Percentiles rank a stretch among this genome's conserved stretches.
These are phyloP conservation scores for Margarornis squamiger DNA, from an alignment of 2,797 vertebrate genomes.

Conservation along the genomic window DNA sequence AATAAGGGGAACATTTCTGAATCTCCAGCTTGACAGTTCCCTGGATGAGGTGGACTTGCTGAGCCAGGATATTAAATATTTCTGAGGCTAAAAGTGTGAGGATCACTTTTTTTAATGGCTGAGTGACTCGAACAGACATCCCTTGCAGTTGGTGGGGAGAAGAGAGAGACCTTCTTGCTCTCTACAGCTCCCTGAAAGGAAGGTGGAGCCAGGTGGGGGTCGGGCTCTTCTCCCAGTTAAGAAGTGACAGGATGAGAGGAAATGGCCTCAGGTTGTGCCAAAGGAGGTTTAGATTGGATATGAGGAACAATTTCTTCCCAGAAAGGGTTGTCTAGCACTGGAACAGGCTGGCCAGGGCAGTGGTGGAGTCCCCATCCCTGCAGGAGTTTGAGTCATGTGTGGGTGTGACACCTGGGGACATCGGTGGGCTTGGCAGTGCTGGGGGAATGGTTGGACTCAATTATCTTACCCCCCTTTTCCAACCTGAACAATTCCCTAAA, in stretches of 20 bases:
- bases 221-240: background rate
- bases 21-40: background rate
- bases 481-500: background rate
- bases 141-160: background rate
- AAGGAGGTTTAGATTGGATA: background rate
- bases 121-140: background rate
- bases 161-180: fast-evolving
- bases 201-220: background rate
- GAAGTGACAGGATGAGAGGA: background rate
- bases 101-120: background rate
- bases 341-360: background rate
- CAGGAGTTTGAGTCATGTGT: fast-evolving
- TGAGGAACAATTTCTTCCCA: background rate
- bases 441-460: fast-evolving
- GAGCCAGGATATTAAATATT: background rate
- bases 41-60: background rate
- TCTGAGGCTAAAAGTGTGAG: background rate
- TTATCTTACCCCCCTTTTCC: background rate
- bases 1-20: background rate
- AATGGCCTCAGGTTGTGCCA: background rate
- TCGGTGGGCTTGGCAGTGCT: background rate
- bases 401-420: background rate
- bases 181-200: background rate
- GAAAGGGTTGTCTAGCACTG: background rate
- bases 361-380: background rate